Conservation (phyloP, 2,113 vertebrate species). For the Alligator sinensis region DNA sequence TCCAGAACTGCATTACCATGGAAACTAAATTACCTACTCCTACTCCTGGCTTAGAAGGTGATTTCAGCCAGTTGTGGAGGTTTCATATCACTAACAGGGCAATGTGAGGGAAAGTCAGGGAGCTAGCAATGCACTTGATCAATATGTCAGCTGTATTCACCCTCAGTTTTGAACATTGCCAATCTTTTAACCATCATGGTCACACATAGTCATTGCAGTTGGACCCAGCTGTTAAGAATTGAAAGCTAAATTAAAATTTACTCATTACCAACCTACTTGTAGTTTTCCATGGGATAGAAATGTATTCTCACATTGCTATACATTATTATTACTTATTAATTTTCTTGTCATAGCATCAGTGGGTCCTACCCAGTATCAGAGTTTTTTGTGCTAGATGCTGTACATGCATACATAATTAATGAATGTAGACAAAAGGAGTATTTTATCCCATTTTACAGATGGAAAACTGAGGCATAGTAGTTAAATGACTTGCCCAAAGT, state of each 20-base stretch:
- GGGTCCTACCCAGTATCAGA: background rate
- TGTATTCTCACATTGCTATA: background rate
- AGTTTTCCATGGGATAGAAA: background rate
- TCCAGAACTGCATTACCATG: constrained; percentile 68
- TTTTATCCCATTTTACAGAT: background rate
- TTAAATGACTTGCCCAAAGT: background rate
- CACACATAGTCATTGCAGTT: background rate
- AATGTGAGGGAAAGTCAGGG: constrained; percentile 26
- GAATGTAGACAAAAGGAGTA: background rate
- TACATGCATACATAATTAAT: background rate
- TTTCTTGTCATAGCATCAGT: constrained; percentile 7
- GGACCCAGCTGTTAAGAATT: background rate
- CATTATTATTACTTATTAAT: constrained; percentile 10
- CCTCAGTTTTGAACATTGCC: background rate
- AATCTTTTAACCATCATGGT: background rate
- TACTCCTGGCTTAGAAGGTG: constrained; percentile 60
- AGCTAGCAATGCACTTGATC: background rate
- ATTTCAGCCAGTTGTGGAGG: constrained; percentile 37
- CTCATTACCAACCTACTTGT: background rate
- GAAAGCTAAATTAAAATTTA: background rate
- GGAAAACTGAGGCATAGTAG: background rate
- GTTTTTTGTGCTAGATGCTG: background rate
- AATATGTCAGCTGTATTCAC: background rate
- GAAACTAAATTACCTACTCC: constrained; percentile 70
- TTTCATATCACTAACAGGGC: constrained; percentile 41